These are phyloP conservation scores for Tethya wilhelma DNA, from an alignment of 37 sponge, comb jelly and placozoan species.

Conservation along the genomic window DNA sequence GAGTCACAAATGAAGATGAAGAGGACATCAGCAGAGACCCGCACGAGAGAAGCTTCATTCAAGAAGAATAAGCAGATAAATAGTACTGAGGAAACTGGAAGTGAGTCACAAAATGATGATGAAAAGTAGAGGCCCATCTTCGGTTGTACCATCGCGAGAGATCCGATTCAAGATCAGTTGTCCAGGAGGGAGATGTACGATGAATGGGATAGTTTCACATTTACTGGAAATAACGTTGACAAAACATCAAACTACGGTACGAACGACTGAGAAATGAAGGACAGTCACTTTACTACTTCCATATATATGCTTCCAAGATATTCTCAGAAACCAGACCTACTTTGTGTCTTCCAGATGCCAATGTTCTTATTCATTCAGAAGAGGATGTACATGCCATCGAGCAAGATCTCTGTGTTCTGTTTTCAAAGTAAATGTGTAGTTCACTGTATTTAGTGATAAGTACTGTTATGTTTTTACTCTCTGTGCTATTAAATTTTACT, in stretches of 20 bases:
- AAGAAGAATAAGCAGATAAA: background rate
- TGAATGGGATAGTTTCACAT: constrained; percentile 16
- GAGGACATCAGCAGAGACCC: no score
- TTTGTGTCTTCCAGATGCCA: background rate
- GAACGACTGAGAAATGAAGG: background rate
- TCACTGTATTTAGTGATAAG: no score
- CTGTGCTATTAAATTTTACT: no score
- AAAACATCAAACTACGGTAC: constrained; percentile 28
- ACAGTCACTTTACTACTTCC: constrained; percentile 8
- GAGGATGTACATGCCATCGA: constrained; percentile 3
- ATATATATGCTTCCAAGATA: background rate
- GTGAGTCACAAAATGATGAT: background rate
- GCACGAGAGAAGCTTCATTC: background rate
- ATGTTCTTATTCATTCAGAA: background rate
- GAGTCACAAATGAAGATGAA: no score
- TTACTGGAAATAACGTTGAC: constrained; percentile 34
- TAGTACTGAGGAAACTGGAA: background rate
- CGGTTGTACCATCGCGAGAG: background rate
- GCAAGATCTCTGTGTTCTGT: background rate
- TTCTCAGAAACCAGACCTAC: constrained; percentile 6
- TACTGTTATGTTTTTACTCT: no score
- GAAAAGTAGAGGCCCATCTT: no score
- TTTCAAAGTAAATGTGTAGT: constrained; percentile 11
- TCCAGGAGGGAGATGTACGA: background rate
- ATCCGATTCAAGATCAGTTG: background rate